Evolutionary conservation across 2,113 vertebrate genomes (phyloP).

Genomic region (Poecilia latipinna): DNA sequence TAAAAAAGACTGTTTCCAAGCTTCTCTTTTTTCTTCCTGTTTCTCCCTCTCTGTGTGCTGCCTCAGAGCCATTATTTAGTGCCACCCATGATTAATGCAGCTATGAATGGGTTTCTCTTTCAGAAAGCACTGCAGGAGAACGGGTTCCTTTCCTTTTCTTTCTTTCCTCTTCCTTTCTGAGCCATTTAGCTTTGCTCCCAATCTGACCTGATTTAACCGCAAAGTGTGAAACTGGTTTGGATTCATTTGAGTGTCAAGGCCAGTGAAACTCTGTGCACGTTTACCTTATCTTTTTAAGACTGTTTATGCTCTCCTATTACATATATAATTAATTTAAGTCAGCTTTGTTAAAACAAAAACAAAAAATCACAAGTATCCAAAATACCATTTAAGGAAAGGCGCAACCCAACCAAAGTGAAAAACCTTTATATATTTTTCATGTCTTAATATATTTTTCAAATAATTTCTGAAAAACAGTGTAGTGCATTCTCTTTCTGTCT

Average conservation of each 20-base stretch:
- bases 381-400: background rate
- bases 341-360: background rate
- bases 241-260: conserved; percentile 65
- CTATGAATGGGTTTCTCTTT: conserved; percentile 66
- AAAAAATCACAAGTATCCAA: background rate
- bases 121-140: conserved; percentile 52
- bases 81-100: conserved; percentile 71
- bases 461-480: too few relatives aligned
- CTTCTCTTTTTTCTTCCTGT: conserved; percentile 12
- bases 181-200: conserved; percentile 57
- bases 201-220: conserved; percentile 62
- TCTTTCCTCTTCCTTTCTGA: conserved; percentile 24
- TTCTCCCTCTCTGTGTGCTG: conserved; percentile 28
- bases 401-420: background rate
- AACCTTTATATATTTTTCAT: background rate
- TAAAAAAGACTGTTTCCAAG: conserved; percentile 28
- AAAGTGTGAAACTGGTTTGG: conserved; percentile 65
- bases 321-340: background rate
- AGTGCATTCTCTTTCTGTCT: too few relatives aligned
- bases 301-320: background rate
- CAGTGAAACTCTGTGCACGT: conserved; percentile 32
- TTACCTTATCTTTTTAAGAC: conserved; percentile 44
- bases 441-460: background rate
- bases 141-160: conserved; percentile 38
- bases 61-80: conserved; percentile 56